These are phyloP conservation scores for Eupithecia centaureata DNA, from an alignment of 2,888 invertebrate genomes.

Conservation along the genomic window DNA sequence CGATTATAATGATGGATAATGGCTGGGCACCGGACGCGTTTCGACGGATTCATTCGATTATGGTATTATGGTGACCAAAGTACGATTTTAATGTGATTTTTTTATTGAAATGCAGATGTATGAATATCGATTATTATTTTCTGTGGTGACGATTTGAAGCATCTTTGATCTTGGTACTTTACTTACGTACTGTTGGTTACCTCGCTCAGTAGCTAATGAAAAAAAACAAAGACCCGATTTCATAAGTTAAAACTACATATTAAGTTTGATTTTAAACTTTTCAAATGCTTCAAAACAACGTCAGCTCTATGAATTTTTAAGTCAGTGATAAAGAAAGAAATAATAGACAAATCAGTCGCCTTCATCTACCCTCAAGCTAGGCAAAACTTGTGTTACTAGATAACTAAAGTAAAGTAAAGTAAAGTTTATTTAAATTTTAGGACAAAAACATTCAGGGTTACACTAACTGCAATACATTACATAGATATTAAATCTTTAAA, in stretches of 20 bases:
- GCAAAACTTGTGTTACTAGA: no score
- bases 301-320: no score
- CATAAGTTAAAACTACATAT: neutral
- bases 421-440: no score
- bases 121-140: neutral
- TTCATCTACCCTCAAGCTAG: no score
- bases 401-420: no score
- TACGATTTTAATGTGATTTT: slow-evolving; percentile 31
- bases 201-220: neutral
- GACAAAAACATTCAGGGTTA: no score
- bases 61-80: slow-evolving; percentile 45
- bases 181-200: no score
- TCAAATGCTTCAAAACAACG: neutral
- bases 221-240: neutral
- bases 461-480: no score
- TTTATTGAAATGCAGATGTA: slow-evolving; percentile 23
- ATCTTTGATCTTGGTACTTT: no score
- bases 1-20: slow-evolving; percentile 63
- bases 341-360: no score
- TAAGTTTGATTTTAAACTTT: neutral
- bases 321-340: no score
- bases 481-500: neutral
- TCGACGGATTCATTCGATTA: slow-evolving; percentile 49
- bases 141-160: neutral
- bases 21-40: slow-evolving; percentile 47